Evolutionary conservation across 2,888 invertebrate species (phyloP).

Genomic region (Melangyna quadrimaculata): DNA sequence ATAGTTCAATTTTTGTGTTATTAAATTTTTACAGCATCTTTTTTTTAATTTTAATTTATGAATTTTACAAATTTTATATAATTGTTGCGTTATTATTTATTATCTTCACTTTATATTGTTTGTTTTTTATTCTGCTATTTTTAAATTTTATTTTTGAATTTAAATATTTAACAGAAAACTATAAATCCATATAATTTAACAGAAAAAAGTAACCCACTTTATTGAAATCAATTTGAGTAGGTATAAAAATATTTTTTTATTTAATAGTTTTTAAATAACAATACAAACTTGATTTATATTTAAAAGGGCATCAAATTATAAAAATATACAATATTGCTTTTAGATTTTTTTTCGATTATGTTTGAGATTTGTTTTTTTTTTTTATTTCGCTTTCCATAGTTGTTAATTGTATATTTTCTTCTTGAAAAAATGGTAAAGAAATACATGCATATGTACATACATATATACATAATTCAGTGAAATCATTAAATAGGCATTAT

Average conservation of each 20-base stretch:
- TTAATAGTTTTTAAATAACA: not conserved
- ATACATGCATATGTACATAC: too few relatives aligned
- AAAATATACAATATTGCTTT: slow-evolving; percentile 62
- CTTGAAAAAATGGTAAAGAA: slow-evolving; percentile 4
- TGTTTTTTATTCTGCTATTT: slow-evolving; percentile 41
- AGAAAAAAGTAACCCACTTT: slow-evolving; percentile 39
- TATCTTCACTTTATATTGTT: slow-evolving; percentile 19
- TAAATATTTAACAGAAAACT: slow-evolving; percentile 29
- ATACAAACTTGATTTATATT: slow-evolving; percentile 24
- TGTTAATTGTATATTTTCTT: slow-evolving; percentile 12
- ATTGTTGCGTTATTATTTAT: slow-evolving; percentile 42
- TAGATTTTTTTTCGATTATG: slow-evolving; percentile 22
- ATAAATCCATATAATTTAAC: too few relatives aligned
- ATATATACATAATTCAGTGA: too few relatives aligned
- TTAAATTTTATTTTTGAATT: slow-evolving; percentile 25
- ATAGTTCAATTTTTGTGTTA: slow-evolving; percentile 32
- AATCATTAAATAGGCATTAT: slow-evolving; percentile 49
- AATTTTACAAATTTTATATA: slow-evolving; percentile 46
- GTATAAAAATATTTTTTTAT: slow-evolving; percentile 6
- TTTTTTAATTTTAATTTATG: slow-evolving; percentile 23
- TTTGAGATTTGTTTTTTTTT: slow-evolving; percentile 1
- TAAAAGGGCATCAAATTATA: slow-evolving; percentile 36
- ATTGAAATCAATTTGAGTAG: slow-evolving; percentile 17
- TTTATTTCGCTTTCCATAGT: not conserved
- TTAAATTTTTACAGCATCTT: slow-evolving; percentile 45